phyloP scores from a whole-genome alignment of 2,888 invertebrate genomes.

The Patella caerulea region DNA sequence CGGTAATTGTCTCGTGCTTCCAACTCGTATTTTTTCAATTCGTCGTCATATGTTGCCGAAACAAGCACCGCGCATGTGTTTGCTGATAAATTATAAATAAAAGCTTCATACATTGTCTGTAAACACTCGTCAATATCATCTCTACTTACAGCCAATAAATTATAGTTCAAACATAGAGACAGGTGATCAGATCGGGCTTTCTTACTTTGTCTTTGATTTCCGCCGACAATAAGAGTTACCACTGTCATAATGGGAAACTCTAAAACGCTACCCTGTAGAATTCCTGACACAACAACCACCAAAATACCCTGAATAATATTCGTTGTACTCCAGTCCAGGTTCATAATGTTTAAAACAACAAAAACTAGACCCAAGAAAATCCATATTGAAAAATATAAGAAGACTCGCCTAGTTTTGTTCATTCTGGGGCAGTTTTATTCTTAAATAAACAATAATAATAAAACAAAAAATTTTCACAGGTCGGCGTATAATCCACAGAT shows the following conservation, averaged over 20 bases:
- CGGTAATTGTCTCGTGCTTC: conserved; percentile 55
- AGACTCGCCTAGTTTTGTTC: conserved; percentile 47
- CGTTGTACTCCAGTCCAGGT: conserved; percentile 57
- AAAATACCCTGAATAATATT: conserved; percentile 54
- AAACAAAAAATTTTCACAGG: too few relatives aligned
- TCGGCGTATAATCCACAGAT: too few relatives aligned
- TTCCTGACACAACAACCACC: conserved; percentile 51
- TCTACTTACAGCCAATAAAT: conserved; percentile 52
- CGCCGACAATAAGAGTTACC: conserved; percentile 53
- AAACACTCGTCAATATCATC: conserved; percentile 62
- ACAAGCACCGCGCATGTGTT: conserved; percentile 59
- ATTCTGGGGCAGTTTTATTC: conserved; percentile 27
- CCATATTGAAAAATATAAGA: conserved; percentile 57
- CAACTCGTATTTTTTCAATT: conserved; percentile 52
- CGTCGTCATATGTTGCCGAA: conserved; percentile 55
- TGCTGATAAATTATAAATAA: conserved; percentile 57
- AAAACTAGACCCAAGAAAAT: conserved; percentile 47
- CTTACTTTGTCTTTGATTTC: conserved; percentile 42
- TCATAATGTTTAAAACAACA: conserved; percentile 54
- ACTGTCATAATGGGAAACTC: conserved; percentile 59
- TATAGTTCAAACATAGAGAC: conserved; percentile 56
- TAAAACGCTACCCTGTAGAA: conserved; percentile 58
- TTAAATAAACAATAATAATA: too few relatives aligned
- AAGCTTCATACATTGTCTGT: conserved; percentile 61
- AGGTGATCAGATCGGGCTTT: conserved; percentile 44